Base-by-base conservation (phyloP, 2,113 vertebrate genomes). In the Agapornis roseicollis region DNA sequence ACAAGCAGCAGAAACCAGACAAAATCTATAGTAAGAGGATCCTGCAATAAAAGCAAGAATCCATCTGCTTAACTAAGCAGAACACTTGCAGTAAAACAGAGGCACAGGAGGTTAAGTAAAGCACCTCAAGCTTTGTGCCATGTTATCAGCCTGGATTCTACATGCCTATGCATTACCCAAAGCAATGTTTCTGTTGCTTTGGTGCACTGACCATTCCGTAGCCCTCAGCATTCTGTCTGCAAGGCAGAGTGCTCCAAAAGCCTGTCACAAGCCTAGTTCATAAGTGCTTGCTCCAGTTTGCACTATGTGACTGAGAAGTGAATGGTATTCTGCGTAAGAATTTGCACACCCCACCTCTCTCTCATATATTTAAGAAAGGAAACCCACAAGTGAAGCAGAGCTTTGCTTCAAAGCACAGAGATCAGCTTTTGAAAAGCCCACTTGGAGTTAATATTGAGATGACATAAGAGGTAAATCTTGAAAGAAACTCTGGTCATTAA, bases 391-490 rank as follows among this genome's bases (percentile, higher is more conserved):
- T 12, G 18, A 88, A 91, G 44, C 49, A 66, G n/a, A 72, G 13
- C 25, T 95, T 93, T 73, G 70, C 41, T 69, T 89, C 58, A 61
- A 82, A 88, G 65, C 33, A 66, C 53, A 6, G 33, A 78, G 25
- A 55, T 56, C 20, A 82, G 39, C 28, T 84, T 92, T 58, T 92
- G 44, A 50, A 77, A 91, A 96, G 68, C 29, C 29, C 13, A 24
- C 9, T 66, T 80, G 44, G 85, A 94, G 77, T 77, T 85, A 87
- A 76, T 81, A 92, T 56, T 92, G 81, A 64, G 65, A 79, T n/a
- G 18, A 86, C 25, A 13, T 11, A 80, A 53, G 25, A 81, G 19
- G 27, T 44, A 17, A 68, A 37, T 72, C 77, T 56, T 76, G 52
- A 84, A 92, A 81, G 55, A 84, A 90, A 70, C 11, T 69, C 50